Evolutionary conservation across 2,888 invertebrate species (phyloP), one percentile per base, ranked within the genome.

Genomic region (Notodonta ziczac): DNA sequence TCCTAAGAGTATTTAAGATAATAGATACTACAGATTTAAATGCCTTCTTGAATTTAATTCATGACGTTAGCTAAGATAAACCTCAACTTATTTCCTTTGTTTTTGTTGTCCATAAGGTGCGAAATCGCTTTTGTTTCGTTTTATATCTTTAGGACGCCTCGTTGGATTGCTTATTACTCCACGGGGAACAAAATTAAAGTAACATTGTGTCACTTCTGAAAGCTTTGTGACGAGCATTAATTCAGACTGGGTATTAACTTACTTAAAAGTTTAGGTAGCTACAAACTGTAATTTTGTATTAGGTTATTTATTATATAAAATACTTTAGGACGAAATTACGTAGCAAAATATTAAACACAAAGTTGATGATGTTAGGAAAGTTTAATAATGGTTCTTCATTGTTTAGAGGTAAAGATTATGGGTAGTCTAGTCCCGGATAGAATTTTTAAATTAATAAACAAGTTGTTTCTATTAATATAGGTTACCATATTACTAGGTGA

Each of bases 151-250:
- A 53, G 46, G 55, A 62, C 59, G 58, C 56, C 59, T 59, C 40
- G 59, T 65, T 57, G 61, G 42, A 62, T 69, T 60, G 57, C 66
- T 67, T 73, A 76, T 66, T 69, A 63, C 69, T 64, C 69, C 69
- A 58, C 63, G 48, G 69, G 72, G 76, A 78, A 73, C 73, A 70
- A 78, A 77, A 79, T 81, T 77, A 74, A 73, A 76, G 71, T 73
- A 74, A 76, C 75, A 69, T 68, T 70, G 70, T 75, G 65, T 64
- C 66, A 69, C 67, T 69, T 63, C 73, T 70, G 67, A 81, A 76
- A 77, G 77, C 78, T 69, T 76, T 73, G 70, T 72, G 70, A 68
- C 71, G 66, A 67, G 69, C 78, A 76, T 80, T 75, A 77, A 70
- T 72, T 71, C 58, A 69, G 64, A 65, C 67, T 70, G 60, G 62